phyloP scores from a whole-genome alignment of 1,140 invertebrate species.

The Zaprionus inermis region DNA sequence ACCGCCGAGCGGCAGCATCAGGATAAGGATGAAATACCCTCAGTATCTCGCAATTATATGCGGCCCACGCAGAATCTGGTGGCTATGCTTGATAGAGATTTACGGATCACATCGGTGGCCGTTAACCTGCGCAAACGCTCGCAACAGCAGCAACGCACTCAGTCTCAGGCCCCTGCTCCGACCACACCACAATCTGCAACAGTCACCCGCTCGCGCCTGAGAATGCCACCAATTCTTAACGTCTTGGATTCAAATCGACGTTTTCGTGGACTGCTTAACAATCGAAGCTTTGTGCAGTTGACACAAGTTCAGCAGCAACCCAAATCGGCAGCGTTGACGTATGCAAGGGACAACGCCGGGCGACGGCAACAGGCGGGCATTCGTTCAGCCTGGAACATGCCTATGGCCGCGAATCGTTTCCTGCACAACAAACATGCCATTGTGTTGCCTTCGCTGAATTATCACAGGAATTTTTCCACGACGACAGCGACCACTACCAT shows the following conservation, averaged over 20 bases:
- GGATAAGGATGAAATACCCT: conserved; percentile 26
- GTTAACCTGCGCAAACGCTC: conserved; percentile 62
- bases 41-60: conserved; percentile 29
- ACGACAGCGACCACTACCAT: conserved; percentile 41
- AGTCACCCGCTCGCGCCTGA: conserved; percentile 37
- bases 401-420: conserved; percentile 68
- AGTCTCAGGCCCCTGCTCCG: conserved; percentile 14
- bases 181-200: conserved; percentile 53
- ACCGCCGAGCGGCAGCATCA: conserved; percentile 45
- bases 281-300: conserved; percentile 77
- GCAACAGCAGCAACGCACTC: conserved; percentile 28
- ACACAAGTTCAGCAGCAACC: conserved; percentile 73
- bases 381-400: conserved; percentile 74
- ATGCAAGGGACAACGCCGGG: conserved; percentile 39
- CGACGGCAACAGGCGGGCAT: conserved; percentile 53
- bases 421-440: conserved; percentile 74
- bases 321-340: conserved; percentile 71
- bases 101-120: conserved; percentile 65
- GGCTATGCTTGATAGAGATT: conserved; percentile 60
- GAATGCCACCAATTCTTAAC: conserved; percentile 81
- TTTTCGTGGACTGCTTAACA: conserved; percentile 70
- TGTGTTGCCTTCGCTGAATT: conserved; percentile 71
- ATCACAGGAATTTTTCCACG: conserved; percentile 42
- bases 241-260: conserved; percentile 71
- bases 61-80: conserved; percentile 55